Percentiles rank a stretch among this genome's conserved stretches.
Evolutionary conservation across 1,140 invertebrate genomes (phyloP).

Genomic region (Ectropis grisescens): DNA sequence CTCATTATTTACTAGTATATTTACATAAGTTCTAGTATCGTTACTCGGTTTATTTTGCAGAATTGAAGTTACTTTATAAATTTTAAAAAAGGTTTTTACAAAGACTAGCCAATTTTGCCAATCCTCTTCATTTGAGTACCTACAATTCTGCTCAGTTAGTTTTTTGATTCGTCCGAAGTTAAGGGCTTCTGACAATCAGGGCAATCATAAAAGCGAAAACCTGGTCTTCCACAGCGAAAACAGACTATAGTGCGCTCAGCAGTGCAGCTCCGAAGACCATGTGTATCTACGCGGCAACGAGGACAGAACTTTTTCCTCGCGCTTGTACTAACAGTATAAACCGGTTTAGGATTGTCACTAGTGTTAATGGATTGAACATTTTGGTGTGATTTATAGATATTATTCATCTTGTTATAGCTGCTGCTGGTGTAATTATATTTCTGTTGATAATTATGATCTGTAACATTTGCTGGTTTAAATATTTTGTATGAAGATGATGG

Average conservation of each 20-base stretch:
- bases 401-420: conserved; percentile 5
- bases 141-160: conserved; percentile 6
- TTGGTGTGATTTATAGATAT: conserved; percentile 7
- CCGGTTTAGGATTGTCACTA: conserved; percentile 6
- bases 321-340: not conserved
- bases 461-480: conserved; percentile 6
- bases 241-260: conserved; percentile 8
- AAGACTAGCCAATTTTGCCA: conserved; percentile 5
- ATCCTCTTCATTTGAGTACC: conserved; percentile 2
- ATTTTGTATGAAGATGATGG: not conserved
- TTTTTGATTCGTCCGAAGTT: conserved; percentile 7
- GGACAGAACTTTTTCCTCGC: conserved; percentile 2
- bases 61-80: conserved; percentile 8
- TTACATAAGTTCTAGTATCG: conserved; percentile 4
- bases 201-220: conserved; percentile 12
- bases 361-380: no score
- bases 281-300: no score
- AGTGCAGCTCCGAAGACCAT: no score
- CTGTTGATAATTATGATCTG: conserved; percentile 4
- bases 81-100: conserved; percentile 4
- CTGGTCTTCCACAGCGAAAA: conserved; percentile 14
- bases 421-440: conserved; percentile 3
- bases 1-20: conserved; percentile 2
- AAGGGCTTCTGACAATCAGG: conserved; percentile 10
- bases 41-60: conserved; percentile 2